Evolutionary conservation across 2,797 vertebrate genomes (phyloP), one percentile per base, ranked within the genome.

Genomic region (Pangasius djambal): DNA sequence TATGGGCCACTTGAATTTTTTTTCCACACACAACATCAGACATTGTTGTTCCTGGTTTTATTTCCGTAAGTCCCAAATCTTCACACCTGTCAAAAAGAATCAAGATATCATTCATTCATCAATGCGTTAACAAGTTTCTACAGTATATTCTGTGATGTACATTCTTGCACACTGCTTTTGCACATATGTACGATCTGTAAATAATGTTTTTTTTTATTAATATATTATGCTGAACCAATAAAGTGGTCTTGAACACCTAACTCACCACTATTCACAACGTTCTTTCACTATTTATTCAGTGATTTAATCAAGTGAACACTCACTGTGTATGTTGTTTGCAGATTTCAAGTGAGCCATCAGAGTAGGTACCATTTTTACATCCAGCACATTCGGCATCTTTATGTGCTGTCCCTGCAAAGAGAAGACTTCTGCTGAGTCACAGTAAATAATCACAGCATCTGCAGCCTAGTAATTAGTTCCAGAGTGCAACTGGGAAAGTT

Each of bases 241-340:
- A 78, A 31, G 6, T 55, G 28, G 18, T 59, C 52, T 6, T 82
- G 18, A 59, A 82, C 18, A 2, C 20, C 25, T 59, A 37, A 37
- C 18, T 22, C 12, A 59, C 20, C 15, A 63, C 20, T 28, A 83
- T 28, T 65, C 22, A n/a, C 34, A 83, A 48, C 12, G 2, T 57
- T 40, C 6, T 8, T 74, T 28, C 20, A 55, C 15, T 57, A 37
- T 86, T 16, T 59, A 40, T 37, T 74, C 40, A 57, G 3, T 77
- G 16, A 82, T 86, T 10, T n/a, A 83, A 6, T 31, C 15, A 86
- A 44, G 13, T 59, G 1, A 8, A 69, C 65, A 90, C 93, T 94
- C 34, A 94, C 94, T 44, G 69, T 91, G 50, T 93, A 88, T 95
- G 93, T 50, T 69, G 79, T 83, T 15, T 89, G 86, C 95, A 95